Percentiles rank a stretch among this genome's conserved stretches.
Evolutionary conservation across 1,140 invertebrate species (phyloP).

Genomic region (Octopus bimaculoides): DNA sequence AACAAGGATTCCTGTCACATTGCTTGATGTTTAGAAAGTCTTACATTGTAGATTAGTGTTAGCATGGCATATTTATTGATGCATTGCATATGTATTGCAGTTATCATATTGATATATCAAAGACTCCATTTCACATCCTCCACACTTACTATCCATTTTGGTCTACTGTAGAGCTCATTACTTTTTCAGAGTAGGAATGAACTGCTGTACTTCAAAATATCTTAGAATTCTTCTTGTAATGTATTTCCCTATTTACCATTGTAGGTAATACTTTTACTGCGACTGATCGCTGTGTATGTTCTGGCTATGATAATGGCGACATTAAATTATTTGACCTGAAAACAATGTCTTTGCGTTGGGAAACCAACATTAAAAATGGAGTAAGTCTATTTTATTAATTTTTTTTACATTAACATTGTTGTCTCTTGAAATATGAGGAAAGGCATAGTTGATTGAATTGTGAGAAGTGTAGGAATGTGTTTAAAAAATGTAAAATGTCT

Average conservation of each 20-base stretch:
- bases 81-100: too few relatives aligned
- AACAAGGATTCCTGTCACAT: too few relatives aligned
- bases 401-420: background rate
- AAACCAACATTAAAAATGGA: conserved; percentile 90
- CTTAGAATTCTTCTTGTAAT: too few relatives aligned
- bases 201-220: too few relatives aligned
- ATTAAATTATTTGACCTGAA: conserved; percentile 92
- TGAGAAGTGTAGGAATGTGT: background rate
- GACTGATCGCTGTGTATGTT: conserved; percentile 78
- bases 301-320: conserved; percentile 96
- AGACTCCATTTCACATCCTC: too few relatives aligned
- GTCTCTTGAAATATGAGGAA: background rate
- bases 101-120: too few relatives aligned
- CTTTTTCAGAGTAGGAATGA: too few relatives aligned
- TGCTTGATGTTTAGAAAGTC: too few relatives aligned
- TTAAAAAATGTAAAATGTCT: background rate
- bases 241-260: conserved; percentile 24
- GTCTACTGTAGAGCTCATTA: too few relatives aligned
- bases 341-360: conserved; percentile 81
- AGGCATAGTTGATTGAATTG: background rate
- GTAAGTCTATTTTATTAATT: conserved; percentile 58
- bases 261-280: conserved; percentile 78
- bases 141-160: too few relatives aligned
- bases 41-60: too few relatives aligned
- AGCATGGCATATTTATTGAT: too few relatives aligned